phyloP scores from a whole-genome alignment of 1,140 invertebrate genomes.

The Drosophila varians region DNA sequence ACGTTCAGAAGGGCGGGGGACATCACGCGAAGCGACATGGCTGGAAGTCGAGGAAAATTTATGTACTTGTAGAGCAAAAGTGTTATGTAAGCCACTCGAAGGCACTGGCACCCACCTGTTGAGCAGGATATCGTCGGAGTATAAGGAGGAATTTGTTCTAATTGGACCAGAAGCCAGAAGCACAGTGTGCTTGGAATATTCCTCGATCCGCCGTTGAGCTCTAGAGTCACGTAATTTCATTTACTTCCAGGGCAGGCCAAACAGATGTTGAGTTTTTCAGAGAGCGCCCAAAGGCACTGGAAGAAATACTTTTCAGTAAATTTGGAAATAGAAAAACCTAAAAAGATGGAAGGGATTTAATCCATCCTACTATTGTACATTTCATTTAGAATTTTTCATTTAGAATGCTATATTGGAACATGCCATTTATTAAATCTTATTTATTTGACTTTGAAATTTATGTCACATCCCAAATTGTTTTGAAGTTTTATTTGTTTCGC shows the following conservation, averaged over 20 bases:
- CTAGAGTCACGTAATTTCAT: conserved; percentile 42
- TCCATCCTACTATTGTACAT: too few species aligned
- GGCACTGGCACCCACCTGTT: conserved; percentile 61
- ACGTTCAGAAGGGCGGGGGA: conserved; percentile 58
- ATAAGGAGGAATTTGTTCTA: conserved; percentile 21
- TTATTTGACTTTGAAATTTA: too few species aligned
- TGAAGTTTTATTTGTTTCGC: too few species aligned
- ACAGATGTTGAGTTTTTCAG: conserved; percentile 37
- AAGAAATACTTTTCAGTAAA: neutral
- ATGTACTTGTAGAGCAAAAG: neutral
- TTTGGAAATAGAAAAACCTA: too few species aligned
- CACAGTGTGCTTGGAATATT: conserved; percentile 35
- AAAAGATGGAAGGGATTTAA: too few species aligned
- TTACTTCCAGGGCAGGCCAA: conserved; percentile 42
- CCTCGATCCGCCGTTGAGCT: neutral
- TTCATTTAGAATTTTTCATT: too few species aligned
- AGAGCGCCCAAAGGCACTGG: neutral
- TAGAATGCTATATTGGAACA: too few species aligned
- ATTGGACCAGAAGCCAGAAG: conserved; percentile 63
- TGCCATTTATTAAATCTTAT: too few species aligned
- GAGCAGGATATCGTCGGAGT: conserved; percentile 9
- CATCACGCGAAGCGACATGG: conserved; percentile 77
- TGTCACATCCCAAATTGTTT: too few species aligned
- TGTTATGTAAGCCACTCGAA: conserved; percentile 52
- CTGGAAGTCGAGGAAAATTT: conserved; percentile 14